Base-by-base conservation (phyloP, 2,888 invertebrate species). In the Sinodicranocentrus sp. region DNA sequence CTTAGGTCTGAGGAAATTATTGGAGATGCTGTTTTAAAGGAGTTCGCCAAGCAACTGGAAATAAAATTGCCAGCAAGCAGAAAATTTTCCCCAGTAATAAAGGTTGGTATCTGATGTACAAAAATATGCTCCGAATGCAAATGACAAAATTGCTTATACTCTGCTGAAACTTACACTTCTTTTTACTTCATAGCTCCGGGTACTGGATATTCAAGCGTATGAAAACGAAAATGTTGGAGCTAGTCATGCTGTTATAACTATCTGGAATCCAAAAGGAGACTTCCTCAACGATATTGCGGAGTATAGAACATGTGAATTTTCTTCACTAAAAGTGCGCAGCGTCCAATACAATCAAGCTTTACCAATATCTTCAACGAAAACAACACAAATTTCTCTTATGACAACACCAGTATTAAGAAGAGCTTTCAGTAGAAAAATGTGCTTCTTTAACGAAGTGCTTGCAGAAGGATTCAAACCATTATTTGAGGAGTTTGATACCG, bases 211-310 rank as follows among this genome's bases (percentile, higher is more conserved):
- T 1, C 19, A 10, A 17, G 5, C 39, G 13, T 65, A 15, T 13
- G 17, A 65, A 2, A 1, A 6, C 15, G 33, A 39, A 17, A 3
- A 19, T 6, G 8, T 1, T 10, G 0, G 10, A 6, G 21, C 8
- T 1, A n/a, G 10, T 1, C 1, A 8, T 19, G 65, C 17, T 5
- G 33, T 33, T 1, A 33, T 65, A 1, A 39, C 33, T 15, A 65
- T 65, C 10, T 65, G 65, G 65, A 65, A 65, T 17, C 65, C 65
- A 1, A 17, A 28, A 39, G 43, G 10, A 39, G 65, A 65, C 17
- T 8, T 33, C 15, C 1, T 65, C 1, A 3, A 28, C 2, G n/a
- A n/a, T n/a, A 19, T 65, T 1, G 15, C 13, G 10, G 65, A 65
- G 39, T 1, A 19, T 1, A 19, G 17, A 8, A 23, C 39, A 2